phyloP scores from a whole-genome alignment of 2,888 invertebrate species.

The Cryptosula pallasiana region DNA sequence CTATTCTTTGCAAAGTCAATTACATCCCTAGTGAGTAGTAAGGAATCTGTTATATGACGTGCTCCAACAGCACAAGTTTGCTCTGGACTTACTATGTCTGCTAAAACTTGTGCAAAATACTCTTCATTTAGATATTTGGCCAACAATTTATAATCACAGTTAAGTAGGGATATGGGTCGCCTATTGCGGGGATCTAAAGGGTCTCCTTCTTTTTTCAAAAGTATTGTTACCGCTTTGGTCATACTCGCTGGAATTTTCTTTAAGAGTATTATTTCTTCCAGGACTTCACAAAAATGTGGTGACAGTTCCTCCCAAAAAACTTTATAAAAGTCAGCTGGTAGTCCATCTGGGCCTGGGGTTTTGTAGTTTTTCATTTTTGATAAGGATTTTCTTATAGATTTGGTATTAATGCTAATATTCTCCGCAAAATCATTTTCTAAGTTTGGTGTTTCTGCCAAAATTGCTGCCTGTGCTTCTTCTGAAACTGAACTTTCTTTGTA shows the following conservation, averaged over 20 bases:
- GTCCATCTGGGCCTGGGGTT: conserved; percentile 15
- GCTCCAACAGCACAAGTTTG: neutral
- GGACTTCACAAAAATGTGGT: neutral
- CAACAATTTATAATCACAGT: neutral
- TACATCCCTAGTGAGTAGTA: neutral
- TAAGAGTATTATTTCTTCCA: neutral
- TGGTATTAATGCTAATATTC: neutral
- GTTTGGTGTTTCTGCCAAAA: neutral
- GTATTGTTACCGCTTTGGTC: neutral
- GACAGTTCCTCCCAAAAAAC: neutral
- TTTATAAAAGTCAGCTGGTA: neutral
- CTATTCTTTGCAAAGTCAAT: neutral
- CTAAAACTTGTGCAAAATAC: neutral
- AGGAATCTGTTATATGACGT: neutral
- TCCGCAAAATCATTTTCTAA: neutral
- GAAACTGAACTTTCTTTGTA: neutral
- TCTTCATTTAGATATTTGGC: neutral
- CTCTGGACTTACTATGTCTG: neutral
- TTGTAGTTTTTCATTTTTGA: neutral
- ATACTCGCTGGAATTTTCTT: neutral
- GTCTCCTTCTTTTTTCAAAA: neutral
- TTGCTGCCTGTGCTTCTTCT: neutral
- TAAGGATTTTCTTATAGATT: neutral
- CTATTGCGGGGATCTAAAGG: neutral
- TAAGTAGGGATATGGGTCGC: neutral